Evolutionary conservation across 30 jellyfish, hydroid and myxozoan species (phyloP).

Genomic region (Turritopsis dohrnii): DNA sequence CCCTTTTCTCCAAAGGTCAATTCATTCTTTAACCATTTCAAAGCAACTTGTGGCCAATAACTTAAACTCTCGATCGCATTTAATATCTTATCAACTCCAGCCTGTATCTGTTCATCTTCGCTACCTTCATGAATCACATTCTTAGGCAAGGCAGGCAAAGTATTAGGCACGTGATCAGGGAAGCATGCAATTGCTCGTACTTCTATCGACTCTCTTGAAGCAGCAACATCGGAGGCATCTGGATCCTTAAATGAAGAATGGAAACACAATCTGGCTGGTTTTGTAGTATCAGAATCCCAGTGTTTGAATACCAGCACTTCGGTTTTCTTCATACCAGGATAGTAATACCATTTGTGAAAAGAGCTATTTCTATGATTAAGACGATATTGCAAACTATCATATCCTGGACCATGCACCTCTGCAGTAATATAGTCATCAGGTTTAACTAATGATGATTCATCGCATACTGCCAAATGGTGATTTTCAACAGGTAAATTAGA

Average conservation of each 20-base stretch:
- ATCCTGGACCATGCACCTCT: slow-evolving; percentile 15
- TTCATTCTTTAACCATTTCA: background rate
- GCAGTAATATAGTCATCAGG: slow-evolving; percentile 42
- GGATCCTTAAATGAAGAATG: slow-evolving; percentile 37
- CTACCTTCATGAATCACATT: slow-evolving; percentile 15
- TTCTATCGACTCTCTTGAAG: slow-evolving; percentile 42
- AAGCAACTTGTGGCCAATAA: background rate
- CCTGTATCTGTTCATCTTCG: background rate
- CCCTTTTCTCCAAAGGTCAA: background rate
- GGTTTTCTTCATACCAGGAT: slow-evolving; percentile 32
- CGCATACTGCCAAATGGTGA: slow-evolving; percentile 46
- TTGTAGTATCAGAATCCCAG: slow-evolving; percentile 32
- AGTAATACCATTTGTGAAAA: slow-evolving; percentile 49
- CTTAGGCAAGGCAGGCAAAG: slow-evolving; percentile 22
- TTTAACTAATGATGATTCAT: slow-evolving; percentile 31
- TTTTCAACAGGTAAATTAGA: slow-evolving; percentile 33
- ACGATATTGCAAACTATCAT: slow-evolving; percentile 28
- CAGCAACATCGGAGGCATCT: slow-evolving; percentile 28
- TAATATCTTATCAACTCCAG: background rate
- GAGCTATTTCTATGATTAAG: slow-evolving; percentile 27
- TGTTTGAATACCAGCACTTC: slow-evolving; percentile 39
- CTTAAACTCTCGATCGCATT: background rate
- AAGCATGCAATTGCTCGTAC: slow-evolving; percentile 38
- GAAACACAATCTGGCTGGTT: slow-evolving; percentile 35
- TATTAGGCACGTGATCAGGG: slow-evolving; percentile 44